A percentile compares a stretch with the other conserved stretches of the same genome.
phyloP scores from a whole-genome alignment of 2,888 invertebrate species.

The Smittia sp. region DNA sequence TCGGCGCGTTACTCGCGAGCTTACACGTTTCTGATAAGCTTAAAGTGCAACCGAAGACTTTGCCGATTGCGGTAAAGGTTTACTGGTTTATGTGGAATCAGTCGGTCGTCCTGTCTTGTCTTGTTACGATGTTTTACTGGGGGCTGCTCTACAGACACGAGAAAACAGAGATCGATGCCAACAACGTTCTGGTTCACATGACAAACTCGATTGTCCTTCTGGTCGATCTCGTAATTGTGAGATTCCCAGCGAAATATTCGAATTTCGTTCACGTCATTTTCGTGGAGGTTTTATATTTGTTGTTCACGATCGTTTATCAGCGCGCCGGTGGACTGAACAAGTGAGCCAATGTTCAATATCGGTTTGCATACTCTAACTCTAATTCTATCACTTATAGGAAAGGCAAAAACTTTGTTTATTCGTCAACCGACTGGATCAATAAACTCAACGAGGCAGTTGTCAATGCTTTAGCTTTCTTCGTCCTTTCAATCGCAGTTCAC shows the following conservation, averaged over 20 bases:
- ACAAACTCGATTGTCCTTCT: slow-evolving; percentile 2
- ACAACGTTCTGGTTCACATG: slow-evolving; percentile 17
- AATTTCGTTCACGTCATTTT: neutral
- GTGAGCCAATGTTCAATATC: neutral
- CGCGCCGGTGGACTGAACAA: neutral
- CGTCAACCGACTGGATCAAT: neutral
- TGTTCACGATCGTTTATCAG: slow-evolving; percentile 9
- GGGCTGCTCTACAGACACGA: neutral
- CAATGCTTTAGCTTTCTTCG: neutral
- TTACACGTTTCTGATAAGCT: neutral
- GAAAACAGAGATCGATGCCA: neutral
- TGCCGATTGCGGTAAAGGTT: neutral
- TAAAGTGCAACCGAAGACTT: neutral
- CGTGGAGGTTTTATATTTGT: neutral
- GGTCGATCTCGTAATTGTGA: neutral
- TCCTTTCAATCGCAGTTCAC: neutral
- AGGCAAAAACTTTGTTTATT: neutral
- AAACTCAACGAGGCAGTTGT: neutral
- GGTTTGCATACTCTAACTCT: neutral
- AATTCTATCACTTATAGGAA: neutral
- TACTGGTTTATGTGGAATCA: neutral
- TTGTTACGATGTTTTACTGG: neutral
- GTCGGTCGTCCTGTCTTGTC: neutral
- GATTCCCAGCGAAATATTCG: neutral
- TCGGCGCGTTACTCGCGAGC: neutral